phyloP scores from a whole-genome alignment of 2,113 vertebrate species.

The Thamnaconus septentrionalis region DNA sequence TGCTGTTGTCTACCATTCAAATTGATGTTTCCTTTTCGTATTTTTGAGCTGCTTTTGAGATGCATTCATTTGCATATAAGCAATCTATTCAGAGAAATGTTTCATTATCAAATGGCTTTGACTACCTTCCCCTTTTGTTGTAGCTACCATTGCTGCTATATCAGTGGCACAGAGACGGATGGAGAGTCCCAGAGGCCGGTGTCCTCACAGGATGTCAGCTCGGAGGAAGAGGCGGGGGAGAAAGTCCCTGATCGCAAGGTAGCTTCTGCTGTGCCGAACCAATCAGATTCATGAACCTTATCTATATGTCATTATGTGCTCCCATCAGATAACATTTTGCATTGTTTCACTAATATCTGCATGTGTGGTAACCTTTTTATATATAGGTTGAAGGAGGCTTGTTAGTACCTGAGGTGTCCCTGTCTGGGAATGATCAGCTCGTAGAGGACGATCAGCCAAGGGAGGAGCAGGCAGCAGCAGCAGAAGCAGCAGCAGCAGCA shows the following conservation, averaged over 20 bases:
- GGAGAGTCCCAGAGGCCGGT: conserved; percentile 64
- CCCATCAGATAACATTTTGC: too few species aligned
- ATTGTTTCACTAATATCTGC: too few species aligned
- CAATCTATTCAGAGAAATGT: background rate
- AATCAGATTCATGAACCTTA: background rate
- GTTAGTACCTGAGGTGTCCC: conserved; percentile 38
- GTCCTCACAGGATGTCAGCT: conserved; percentile 71
- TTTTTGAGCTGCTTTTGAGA: too few species aligned
- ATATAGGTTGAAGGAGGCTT: conserved; percentile 72
- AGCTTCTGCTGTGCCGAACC: background rate
- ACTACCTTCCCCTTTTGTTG: background rate
- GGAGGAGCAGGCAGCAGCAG: conserved; percentile 50
- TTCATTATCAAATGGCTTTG: background rate
- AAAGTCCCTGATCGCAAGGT: conserved; percentile 41
- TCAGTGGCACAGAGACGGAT: conserved; percentile 80
- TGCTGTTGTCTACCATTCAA: too few species aligned
- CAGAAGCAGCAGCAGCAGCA: conserved; percentile 63
- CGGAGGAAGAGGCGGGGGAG: conserved; percentile 72
- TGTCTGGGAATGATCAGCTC: conserved; percentile 42
- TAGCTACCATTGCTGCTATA: conserved; percentile 80
- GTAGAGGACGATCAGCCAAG: conserved; percentile 42
- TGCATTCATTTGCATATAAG: too few species aligned
- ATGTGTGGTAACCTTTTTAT: too few species aligned
- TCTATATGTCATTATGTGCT: background rate
- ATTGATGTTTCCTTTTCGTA: too few species aligned